phyloP scores from a whole-genome alignment of 2,888 invertebrate species.

The Slavum lentiscoides region DNA sequence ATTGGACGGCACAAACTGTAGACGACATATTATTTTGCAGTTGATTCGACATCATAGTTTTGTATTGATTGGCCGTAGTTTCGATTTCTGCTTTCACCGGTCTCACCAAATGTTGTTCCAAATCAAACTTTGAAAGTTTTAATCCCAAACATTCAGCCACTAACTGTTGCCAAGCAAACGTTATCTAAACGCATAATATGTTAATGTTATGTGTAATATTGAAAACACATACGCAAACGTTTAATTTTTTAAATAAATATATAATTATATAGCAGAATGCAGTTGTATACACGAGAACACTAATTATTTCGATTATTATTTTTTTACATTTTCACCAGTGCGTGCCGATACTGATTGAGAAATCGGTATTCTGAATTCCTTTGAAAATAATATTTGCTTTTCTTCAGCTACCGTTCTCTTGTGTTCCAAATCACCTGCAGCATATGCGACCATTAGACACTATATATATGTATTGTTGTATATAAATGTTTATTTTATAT shows the following conservation, averaged over 20 bases:
- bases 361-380: constrained; percentile 65
- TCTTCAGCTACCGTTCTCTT: constrained; percentile 71
- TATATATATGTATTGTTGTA: neutral
- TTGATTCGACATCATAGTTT: constrained; percentile 15
- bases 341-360: constrained; percentile 67
- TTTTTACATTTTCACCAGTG: constrained; percentile 71
- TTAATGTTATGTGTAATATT: neutral
- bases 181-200: constrained; percentile 63
- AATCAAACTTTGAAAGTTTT: constrained; percentile 68
- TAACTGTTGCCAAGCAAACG: constrained; percentile 69
- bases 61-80: constrained; percentile 37
- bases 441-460: neutral
- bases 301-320: neutral
- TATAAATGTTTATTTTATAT: neutral
- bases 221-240: neutral
- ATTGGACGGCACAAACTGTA: constrained; percentile 31
- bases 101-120: constrained; percentile 70
- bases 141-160: constrained; percentile 72
- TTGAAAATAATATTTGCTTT: constrained; percentile 68
- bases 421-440: constrained; percentile 69
- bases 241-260: neutral
- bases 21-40: constrained; percentile 28
- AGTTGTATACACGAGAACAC: too few relatives aligned
- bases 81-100: constrained; percentile 60
- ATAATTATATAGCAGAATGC: neutral